Evolutionary conservation across 2,888 invertebrate genomes (phyloP), one percentile per base, ranked within the genome.

Genomic region (Rhamnusium bicolor): DNA sequence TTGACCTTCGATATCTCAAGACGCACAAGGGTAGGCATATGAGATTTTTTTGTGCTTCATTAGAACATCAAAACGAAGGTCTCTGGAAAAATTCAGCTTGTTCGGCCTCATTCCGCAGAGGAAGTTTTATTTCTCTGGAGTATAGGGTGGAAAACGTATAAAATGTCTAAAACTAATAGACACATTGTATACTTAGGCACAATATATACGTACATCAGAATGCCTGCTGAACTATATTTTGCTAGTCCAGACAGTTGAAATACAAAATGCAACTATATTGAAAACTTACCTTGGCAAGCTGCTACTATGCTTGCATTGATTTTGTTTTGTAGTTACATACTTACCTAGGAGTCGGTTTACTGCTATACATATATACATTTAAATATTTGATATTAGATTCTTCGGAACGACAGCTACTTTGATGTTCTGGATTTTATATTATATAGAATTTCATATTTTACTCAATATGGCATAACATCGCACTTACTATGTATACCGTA

Each of bases 381-480:
- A 24, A 54, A 54, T 54, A 54, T 54, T 54, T 54, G 54, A 54
- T 54, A 27, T 54, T 24, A 54, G 54, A n/a, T 27, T 5, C 54
- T 54, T 14, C 54, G 8, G 24, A 54, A 27, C 54, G 54, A n/a
- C 54, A 54, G 54, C 27, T 54, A 54, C 54, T 54, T 54, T 54
- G 54, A 54, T 54, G 27, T 27, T 54, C 12, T 8, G 21, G 54
- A 54, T 54, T 54, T 51, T 40, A 54, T 54, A 24, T 24, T 24
- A 24, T 24, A 54, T n/a, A n/a, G 24, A 54, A 54, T 24, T 4
- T 54, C 24, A 14, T n/a, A 54, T 54, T 54, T 54, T 54, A 24
- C 24, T 24, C n/a, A 21, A 54, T n/a, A n/a, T n/a, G n/a, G n/a
- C n/a, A n/a, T n/a, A n/a, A n/a, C n/a, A n/a, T n/a, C n/a, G n/a